Evolutionary conservation across 2,797 vertebrate species (phyloP), one percentile per base, ranked within the genome.

Genomic region (Smutsia gigantea): DNA sequence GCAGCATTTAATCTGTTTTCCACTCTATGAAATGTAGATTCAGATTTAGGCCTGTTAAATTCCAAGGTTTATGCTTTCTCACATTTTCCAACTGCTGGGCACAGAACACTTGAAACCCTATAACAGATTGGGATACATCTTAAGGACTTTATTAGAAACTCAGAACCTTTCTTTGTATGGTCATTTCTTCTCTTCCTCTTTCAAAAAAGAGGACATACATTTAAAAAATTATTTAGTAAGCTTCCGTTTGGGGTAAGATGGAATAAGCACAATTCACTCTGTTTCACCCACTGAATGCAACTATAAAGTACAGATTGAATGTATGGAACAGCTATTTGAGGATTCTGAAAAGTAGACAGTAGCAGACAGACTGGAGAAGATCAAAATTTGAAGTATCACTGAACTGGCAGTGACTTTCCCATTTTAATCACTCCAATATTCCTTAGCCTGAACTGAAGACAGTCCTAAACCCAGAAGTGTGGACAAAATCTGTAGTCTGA

Each of bases 371-470:
- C 11, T 81, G 53, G 18, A 79, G 49, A 74, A 96, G 29, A 88
- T 66, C 37, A 77, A 49, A 95, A 82, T n/a, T 74, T 82, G 39
- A 92, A 93, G 71, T 83, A 77, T 82, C 49, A 81, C 61, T 86
- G 59, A 90, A 53, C 39, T 91, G 39, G 13, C 49, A 53, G 12
- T 78, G 10, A 63, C 78, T 92, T 66, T 42, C 4, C 5, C 46
- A 63, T 42, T 79, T 82, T 90, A 46, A 68, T 15, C 19, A 55
- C 72, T 75, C 39, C 21, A 85, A 3, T 85, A 77, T 75, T n/a
- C 59, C 15, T 72, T 77, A 83, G 53, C 23, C 34, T 81, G 57
- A 86, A 95, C 55, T 61, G 29, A 79, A 85, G 46, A 34, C 14
- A 94, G 63, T 31, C 25, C 57, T 49, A 92, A 46, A 49, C 27